A percentile compares a stretch with the other conserved stretches of the same genome.
Conservation (phyloP, 2,113 vertebrate genomes). For the Sminthopsis crassicaudata region DNA sequence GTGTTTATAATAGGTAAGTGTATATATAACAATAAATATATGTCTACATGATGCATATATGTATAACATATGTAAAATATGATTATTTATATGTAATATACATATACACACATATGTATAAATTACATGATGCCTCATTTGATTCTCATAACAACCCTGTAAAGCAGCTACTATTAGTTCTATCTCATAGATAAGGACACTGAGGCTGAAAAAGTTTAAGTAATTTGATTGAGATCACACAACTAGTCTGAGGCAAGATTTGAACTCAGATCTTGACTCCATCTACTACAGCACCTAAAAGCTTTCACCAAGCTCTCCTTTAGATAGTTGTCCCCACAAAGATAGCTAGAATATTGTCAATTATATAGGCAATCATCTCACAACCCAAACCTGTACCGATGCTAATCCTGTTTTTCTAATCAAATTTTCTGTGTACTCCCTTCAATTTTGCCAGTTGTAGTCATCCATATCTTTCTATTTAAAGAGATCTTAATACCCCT, state of each 20-base stretch:
- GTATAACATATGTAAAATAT: not conserved
- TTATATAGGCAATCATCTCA: not conserved
- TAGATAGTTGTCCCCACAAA: not conserved
- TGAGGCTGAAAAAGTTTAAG: not conserved
- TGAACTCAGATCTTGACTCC: not conserved
- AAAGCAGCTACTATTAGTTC: not conserved
- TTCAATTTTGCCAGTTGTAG: not conserved
- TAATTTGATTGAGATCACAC: not conserved
- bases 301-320: not conserved
- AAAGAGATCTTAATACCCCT: not conserved
- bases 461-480: not conserved
- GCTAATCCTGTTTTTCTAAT: not conserved
- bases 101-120: not conserved
- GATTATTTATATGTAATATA: not conserved
- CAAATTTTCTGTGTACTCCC: not conserved
- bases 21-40: not conserved
- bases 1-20: not conserved
- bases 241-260: not conserved
- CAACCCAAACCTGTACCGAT: not conserved
- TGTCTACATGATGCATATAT: not conserved
- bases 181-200: not conserved
- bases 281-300: not conserved
- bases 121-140: not conserved
- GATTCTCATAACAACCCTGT: not conserved
- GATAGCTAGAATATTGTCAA: not conserved